phyloP scores from a whole-genome alignment of 2,888 invertebrate genomes.

The Cantharis lateralis region DNA sequence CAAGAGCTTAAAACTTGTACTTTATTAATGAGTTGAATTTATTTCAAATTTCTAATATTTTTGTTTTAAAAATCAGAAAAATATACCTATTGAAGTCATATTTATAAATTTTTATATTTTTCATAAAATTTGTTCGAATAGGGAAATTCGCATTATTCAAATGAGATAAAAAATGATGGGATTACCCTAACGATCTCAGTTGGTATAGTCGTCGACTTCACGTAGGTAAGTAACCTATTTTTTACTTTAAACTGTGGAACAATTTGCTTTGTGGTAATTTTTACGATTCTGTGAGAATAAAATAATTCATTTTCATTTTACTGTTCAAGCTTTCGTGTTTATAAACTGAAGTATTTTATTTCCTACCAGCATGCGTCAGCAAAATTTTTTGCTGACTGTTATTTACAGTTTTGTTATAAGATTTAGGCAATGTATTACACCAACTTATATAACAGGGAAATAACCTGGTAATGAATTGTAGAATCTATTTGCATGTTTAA shows the following conservation, averaged over 20 bases:
- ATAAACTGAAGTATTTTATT: not conserved
- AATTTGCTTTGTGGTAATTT: not conserved
- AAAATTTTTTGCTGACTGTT: not conserved
- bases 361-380: not conserved
- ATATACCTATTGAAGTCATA: not conserved
- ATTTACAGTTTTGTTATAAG: not conserved
- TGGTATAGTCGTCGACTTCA: not conserved
- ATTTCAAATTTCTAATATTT: too few species aligned
- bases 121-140: not conserved
- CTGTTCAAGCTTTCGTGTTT: not conserved
- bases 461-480: not conserved
- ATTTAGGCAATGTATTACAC: not conserved
- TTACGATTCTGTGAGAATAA: not conserved
- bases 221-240: not conserved
- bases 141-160: not conserved
- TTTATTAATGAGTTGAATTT: too few species aligned
- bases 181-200: not conserved
- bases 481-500: not conserved
- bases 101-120: not conserved
- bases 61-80: too few species aligned
- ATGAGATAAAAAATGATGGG: not conserved
- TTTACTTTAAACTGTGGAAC: not conserved
- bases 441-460: not conserved
- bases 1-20: too few species aligned
- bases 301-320: not conserved